Evolutionary conservation across 92 coral and sea anemone species (phyloP).

Genomic region (Epizoanthus scotinus): DNA sequence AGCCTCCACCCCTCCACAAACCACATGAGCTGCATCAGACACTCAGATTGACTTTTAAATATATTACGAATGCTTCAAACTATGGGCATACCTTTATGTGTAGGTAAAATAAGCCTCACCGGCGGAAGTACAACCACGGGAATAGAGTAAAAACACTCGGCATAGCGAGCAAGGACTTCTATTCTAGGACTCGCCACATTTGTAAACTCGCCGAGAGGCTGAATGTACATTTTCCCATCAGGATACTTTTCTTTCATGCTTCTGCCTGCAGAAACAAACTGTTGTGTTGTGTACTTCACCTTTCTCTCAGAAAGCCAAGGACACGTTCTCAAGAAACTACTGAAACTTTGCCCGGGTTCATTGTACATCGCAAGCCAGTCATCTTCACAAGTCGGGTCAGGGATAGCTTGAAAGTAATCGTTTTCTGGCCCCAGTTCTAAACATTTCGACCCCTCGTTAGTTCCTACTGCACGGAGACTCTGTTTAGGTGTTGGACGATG

Average conservation of each 20-base stretch:
- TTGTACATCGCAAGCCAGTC: constrained; percentile 74
- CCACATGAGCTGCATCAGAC: too few relatives aligned
- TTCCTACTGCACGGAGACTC: constrained; percentile 59
- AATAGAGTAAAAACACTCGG: constrained; percentile 53
- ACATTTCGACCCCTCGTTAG: constrained; percentile 16
- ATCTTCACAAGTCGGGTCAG: constrained; percentile 46
- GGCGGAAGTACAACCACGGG: constrained; percentile 63
- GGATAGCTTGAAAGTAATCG: constrained; percentile 48
- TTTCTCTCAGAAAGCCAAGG: constrained; percentile 70
- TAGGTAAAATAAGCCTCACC: constrained; percentile 52
- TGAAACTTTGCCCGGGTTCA: constrained; percentile 66
- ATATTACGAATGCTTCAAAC: neutral
- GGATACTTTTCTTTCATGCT: constrained; percentile 66
- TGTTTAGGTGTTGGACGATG: constrained; percentile 52
- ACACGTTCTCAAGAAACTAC: constrained; percentile 53
- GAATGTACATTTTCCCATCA: constrained; percentile 66
- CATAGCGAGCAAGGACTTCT: constrained; percentile 56
- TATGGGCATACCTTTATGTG: constrained; percentile 49
- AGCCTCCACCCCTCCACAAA: too few relatives aligned
- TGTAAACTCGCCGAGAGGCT: constrained; percentile 66
- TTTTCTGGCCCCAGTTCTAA: constrained; percentile 44
- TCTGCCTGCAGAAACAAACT: constrained; percentile 49
- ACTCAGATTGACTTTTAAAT: too few relatives aligned
- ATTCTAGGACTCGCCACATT: constrained; percentile 46
- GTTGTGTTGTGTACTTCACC: constrained; percentile 44